Evolutionary conservation across 2,888 invertebrate genomes (phyloP).

Genomic region (Plagodis pulveraria): DNA sequence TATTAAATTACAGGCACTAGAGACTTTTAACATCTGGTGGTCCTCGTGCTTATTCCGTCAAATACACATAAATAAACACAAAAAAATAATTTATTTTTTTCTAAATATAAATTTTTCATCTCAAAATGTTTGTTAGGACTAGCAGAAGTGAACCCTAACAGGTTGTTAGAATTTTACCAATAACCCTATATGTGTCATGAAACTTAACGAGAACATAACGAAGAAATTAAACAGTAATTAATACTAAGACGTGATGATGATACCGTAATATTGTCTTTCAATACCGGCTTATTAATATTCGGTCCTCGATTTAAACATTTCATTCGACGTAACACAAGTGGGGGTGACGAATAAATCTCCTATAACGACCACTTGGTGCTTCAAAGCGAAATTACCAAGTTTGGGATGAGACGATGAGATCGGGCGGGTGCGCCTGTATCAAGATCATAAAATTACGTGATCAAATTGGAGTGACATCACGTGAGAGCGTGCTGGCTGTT

Average conservation of each 20-base stretch:
- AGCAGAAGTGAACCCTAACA: too few relatives aligned
- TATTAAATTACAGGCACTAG: too few relatives aligned
- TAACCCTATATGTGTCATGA: too few relatives aligned
- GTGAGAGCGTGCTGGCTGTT: not conserved
- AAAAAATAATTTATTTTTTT: too few relatives aligned
- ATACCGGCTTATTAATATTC: not conserved
- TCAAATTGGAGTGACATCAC: constrained; percentile 25
- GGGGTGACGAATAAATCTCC: constrained; percentile 16
- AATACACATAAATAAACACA: too few relatives aligned
- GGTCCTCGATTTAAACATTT: constrained; percentile 9
- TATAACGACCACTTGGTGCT: constrained; percentile 18
- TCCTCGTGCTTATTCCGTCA: too few relatives aligned
- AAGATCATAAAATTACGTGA: constrained; percentile 24
- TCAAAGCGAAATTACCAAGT: constrained; percentile 18
- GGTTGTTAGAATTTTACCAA: too few relatives aligned
- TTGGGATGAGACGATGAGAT: constrained; percentile 14
- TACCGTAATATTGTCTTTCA: constrained; percentile 1
- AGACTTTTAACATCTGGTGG: too few relatives aligned
- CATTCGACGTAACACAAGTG: constrained; percentile 5
- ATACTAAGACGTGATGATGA: not conserved
- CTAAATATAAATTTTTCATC: too few relatives aligned
- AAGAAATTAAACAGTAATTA: too few relatives aligned
- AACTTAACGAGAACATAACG: too few relatives aligned
- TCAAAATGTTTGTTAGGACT: too few relatives aligned
- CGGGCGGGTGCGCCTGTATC: constrained; percentile 13